Base-by-base conservation (phyloP, 1,140 invertebrate species). In the Cotesia chilonis region DNA sequence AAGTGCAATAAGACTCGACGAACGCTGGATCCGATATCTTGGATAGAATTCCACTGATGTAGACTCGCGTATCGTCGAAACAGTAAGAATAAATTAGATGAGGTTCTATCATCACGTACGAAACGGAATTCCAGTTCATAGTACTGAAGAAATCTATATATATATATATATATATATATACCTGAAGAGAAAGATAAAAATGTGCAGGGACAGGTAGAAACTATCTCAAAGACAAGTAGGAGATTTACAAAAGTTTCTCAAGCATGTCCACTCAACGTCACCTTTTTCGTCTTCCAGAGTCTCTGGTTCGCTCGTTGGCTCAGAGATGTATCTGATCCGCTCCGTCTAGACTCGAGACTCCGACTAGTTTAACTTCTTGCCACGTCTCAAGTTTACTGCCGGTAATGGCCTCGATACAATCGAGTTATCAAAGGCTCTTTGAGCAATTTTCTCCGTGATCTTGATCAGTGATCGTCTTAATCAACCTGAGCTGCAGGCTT, bases 261-360 rank as follows among this genome's bases (percentile, higher is more conserved):
- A 59, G 57, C 57, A 59, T 59, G 57, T 59, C 57, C 57, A 59
- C 57, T 59, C 57, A 59, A 59, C 57, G 17, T 59, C 57, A 59
- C 28, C 28, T 20, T 47, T 6, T 5, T 47, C 41, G 41, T 6
- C 17, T 20, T 10, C 17, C 28, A 59, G 14, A 28, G 57, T 28
- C 9, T 59, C 54, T 6, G 10, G 54, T 14, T 28, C 57, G 17
- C 57, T 2, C 4, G 6, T 17, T 4, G 4, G 9, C 17, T 20
- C 57, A 20, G 17, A 14, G 28, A 5, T 59, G 57, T 20, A 14
- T 20, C 17, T 14, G 41, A 9, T 47, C 41, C 57, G 28, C 17
- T 5, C n/a, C 54, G 54, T 59, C 57, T 59, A 59, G 57, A 59
- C 14, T 20, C 41, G 6, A 6, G 2, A 47, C 5, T 47, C 41